Conservation (phyloP, 2,113 vertebrate genomes). For the Microcebus tavaratra region DNA sequence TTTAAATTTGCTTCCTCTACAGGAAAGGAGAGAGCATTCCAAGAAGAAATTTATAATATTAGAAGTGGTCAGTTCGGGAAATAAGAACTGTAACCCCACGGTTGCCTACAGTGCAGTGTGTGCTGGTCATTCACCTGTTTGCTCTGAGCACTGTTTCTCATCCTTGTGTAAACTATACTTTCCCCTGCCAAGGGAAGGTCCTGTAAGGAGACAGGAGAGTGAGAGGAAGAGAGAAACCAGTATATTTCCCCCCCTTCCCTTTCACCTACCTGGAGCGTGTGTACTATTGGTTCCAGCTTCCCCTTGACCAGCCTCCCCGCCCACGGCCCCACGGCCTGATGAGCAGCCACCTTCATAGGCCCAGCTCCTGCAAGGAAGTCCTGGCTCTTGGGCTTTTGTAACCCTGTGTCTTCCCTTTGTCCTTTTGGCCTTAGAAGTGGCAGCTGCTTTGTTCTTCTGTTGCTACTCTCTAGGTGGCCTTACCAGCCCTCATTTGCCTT, state of each 20-base stretch:
- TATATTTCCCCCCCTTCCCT: too few relatives aligned
- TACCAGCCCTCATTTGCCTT: not conserved
- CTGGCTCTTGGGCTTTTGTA: not conserved
- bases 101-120: not conserved
- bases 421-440: not conserved
- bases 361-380: not conserved
- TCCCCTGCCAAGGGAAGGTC: too few relatives aligned
- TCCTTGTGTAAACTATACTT: not conserved
- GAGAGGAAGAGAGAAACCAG: not conserved
- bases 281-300: not conserved
- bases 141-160: not conserved
- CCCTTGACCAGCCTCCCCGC: too few relatives aligned
- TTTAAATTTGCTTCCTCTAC: not conserved
- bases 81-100: not conserved
- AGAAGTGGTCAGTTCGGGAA: not conserved
- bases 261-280: not conserved
- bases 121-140: not conserved
- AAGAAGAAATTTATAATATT: not conserved
- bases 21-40: not conserved
- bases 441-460: not conserved
- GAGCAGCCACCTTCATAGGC: not conserved
- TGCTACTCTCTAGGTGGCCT: not conserved
- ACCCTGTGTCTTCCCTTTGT: not conserved
- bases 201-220: too few relatives aligned
- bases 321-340: accelerated